A percentile compares a stretch with the other conserved stretches of the same genome.
These are phyloP conservation scores for Pholis gunnellus DNA, from an alignment of 2,113 vertebrate genomes.

Conservation along the genomic window DNA sequence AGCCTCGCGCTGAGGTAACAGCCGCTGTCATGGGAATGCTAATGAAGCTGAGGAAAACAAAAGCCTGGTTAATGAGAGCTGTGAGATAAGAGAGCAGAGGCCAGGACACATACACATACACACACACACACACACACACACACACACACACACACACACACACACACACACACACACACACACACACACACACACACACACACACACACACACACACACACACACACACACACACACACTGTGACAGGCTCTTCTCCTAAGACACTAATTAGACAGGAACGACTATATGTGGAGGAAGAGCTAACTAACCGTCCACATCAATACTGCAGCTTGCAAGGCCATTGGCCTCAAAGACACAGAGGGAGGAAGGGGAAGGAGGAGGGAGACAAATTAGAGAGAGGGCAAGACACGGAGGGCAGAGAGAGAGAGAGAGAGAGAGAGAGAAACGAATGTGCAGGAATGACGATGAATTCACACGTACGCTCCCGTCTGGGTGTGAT, in stretches of 20 bases:
- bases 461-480: slow-evolving; percentile 40
- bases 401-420: slow-evolving; percentile 46
- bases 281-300: slow-evolving; percentile 75
- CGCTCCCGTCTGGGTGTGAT: slow-evolving; percentile 16
- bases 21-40: slow-evolving; percentile 79
- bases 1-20: slow-evolving; percentile 72
- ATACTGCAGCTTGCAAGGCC: slow-evolving; percentile 65
- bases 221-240: slow-evolving; percentile 30
- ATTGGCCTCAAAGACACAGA: slow-evolving; percentile 54
- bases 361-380: slow-evolving; percentile 24
- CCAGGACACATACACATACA: slow-evolving; percentile 50
- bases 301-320: slow-evolving; percentile 77
- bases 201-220: slow-evolving; percentile 28
- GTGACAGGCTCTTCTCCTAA: slow-evolving; percentile 58
- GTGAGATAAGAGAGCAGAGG: slow-evolving; percentile 82
- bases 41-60: slow-evolving; percentile 85
- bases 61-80: slow-evolving; percentile 84
- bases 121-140: slow-evolving; percentile 38
- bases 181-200: slow-evolving; percentile 32
- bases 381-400: slow-evolving; percentile 62
- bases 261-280: slow-evolving; percentile 79
- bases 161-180: slow-evolving; percentile 21
- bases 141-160: slow-evolving; percentile 19
- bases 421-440: slow-evolving; percentile 35
- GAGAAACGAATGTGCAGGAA: slow-evolving; percentile 36